Evolutionary conservation across 2,797 vertebrate genomes (phyloP).

Genomic region (Morus bassanus): DNA sequence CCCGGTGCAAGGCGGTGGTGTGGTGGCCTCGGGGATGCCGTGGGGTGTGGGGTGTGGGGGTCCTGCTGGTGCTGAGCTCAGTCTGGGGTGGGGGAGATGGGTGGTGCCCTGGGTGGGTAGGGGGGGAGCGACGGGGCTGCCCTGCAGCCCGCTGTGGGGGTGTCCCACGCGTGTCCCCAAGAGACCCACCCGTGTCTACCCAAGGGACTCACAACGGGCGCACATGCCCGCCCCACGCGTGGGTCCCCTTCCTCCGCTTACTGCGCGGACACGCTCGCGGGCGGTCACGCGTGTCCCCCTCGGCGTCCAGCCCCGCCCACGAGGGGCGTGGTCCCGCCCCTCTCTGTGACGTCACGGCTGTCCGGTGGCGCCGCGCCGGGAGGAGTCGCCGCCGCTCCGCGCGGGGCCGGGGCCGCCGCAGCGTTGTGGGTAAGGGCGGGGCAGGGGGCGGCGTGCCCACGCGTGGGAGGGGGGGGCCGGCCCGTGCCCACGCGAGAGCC

Average conservation of each 20-base stretch:
- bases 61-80: neutral
- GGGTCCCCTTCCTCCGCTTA: too few species aligned
- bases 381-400: conserved; percentile 33
- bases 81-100: too few species aligned
- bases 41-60: too few species aligned
- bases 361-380: conserved; percentile 23
- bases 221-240: too few species aligned
- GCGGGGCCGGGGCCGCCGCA: neutral
- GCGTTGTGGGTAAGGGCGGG: conserved; percentile 20
- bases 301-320: neutral
- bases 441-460: neutral
- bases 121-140: neutral
- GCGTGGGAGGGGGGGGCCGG: neutral
- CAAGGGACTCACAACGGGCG: too few species aligned
- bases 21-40: too few species aligned
- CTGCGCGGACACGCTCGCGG: neutral
- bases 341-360: neutral
- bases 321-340: neutral
- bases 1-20: too few species aligned
- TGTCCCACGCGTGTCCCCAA: neutral
- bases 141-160: neutral
- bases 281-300: neutral
- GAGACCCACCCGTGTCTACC: too few species aligned
- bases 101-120: neutral
- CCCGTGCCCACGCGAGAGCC: neutral